A percentile compares a stretch with the other conserved stretches of the same genome.
phyloP scores from a whole-genome alignment of 2,113 vertebrate genomes.

The Ailuropoda melanoleuca region DNA sequence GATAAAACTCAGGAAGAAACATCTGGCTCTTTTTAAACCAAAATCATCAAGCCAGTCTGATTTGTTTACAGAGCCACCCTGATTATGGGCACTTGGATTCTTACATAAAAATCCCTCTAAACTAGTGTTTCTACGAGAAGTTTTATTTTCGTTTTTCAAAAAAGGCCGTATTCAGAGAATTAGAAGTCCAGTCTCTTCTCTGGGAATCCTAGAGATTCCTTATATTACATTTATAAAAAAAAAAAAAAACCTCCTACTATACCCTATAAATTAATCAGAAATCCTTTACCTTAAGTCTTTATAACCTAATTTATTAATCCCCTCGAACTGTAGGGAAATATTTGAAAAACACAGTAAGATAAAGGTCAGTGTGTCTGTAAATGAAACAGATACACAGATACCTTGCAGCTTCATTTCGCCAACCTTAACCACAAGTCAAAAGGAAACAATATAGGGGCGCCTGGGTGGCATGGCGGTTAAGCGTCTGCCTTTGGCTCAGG shows the following conservation, averaged over 20 bases:
- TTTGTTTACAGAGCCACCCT: background rate
- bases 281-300: background rate
- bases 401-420: background rate
- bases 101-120: background rate
- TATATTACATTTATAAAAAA: background rate
- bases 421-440: background rate
- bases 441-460: no score
- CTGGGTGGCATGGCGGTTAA: no score
- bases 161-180: background rate
- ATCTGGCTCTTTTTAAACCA: background rate
- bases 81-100: background rate
- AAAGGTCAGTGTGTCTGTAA: background rate
- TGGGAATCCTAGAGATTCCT: background rate
- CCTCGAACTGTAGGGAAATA: background rate
- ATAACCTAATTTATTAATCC: background rate
- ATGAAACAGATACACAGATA: background rate
- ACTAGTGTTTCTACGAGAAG: background rate
- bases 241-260: background rate
- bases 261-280: background rate
- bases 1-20: background rate
- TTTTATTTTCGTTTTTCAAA: background rate
- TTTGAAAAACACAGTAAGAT: background rate
- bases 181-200: background rate
- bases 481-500: no score
- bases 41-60: background rate